These are phyloP conservation scores for Drosophila flavopinicola DNA, from an alignment of 2,888 invertebrate species.

Conservation along the genomic window DNA sequence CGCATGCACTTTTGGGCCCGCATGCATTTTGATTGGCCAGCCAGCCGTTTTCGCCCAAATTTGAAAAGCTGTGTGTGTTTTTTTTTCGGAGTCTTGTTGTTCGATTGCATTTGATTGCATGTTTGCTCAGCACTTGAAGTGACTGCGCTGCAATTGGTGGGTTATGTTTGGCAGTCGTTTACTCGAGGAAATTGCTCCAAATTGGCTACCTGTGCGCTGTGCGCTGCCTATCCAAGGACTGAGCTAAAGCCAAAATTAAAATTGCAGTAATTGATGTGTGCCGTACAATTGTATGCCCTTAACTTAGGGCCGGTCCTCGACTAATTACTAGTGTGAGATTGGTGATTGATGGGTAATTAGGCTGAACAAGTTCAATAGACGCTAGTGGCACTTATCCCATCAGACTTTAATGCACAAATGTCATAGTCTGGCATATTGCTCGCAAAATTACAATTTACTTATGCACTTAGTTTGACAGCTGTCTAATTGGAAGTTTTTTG, in stretches of 20 bases:
- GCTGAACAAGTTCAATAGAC: conserved; percentile 9
- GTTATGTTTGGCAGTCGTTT: conserved; percentile 38
- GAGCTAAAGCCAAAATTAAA: conserved; percentile 37
- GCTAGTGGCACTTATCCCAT: conserved; percentile 26
- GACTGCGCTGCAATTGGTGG: conserved; percentile 68
- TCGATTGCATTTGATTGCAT: conserved; percentile 81
- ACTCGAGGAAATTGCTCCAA: conserved; percentile 62
- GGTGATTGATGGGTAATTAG: conserved; percentile 66
- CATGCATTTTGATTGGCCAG: conserved; percentile 78
- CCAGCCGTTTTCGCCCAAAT: conserved; percentile 72
- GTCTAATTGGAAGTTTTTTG: too few relatives aligned
- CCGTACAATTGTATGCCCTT: conserved; percentile 21
- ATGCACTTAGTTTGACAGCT: background rate
- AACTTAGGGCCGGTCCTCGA: conserved; percentile 16
- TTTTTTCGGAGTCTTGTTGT: conserved; percentile 30
- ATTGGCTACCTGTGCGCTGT: conserved; percentile 35
- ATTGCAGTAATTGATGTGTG: conserved; percentile 54
- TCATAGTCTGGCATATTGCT: conserved; percentile 10
- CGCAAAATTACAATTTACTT: background rate
- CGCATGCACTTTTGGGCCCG: conserved; percentile 74
- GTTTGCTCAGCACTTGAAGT: conserved; percentile 59
- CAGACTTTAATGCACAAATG: conserved; percentile 11
- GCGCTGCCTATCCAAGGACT: too few relatives aligned
- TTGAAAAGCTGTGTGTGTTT: conserved; percentile 55
- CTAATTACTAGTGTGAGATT: conserved; percentile 61